Evolutionary conservation across 2,888 invertebrate genomes (phyloP), one percentile per base, ranked within the genome.

Genomic region (Diarsia brunnea): DNA sequence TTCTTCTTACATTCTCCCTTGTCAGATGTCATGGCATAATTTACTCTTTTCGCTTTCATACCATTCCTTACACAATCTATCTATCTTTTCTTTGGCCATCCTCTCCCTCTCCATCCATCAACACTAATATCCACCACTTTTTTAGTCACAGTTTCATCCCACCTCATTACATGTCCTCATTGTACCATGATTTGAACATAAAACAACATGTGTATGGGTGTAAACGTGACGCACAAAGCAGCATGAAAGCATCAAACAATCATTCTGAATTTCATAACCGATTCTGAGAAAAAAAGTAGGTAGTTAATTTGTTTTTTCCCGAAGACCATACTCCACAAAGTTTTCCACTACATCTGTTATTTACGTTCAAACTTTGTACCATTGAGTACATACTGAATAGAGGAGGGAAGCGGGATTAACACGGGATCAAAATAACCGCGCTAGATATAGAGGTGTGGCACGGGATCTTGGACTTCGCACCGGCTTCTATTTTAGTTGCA

Each of bases 391-490:
- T 67, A 78, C 69, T 63, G 67, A 58, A 69, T 75, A 68, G 69
- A 64, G 19, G 38, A 65, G 60, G 53, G 55, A 71, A 78, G 55
- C 61, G 63, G 49, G 55, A 71, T 82, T 64, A 78, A 61, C 74
- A 47, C 49, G 66, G 58, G 79, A 81, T 87, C 12, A 82, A 87
- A 87, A 87, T 87, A 87, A 81, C 81, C 66, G 60, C 60, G 73
- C 87, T 84, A 81, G 68, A 78, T 87, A 86, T 87, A 87, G 88
- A 72, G 78, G 67, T 78, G 82, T 84, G 82, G 69, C 64, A 70
- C 64, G 70, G 66, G 66, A 73, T 72, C 51, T 45, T 58, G 87
- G 87, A 87, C 87, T 87, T 87, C 71, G 86, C 19, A 78, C 86
- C 67, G 60, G 14, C n/a, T 78, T 78, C 77, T 87, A 84, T 87